Conservation (phyloP, 2,113 vertebrate species). For the Dipodomys ordii region DNA sequence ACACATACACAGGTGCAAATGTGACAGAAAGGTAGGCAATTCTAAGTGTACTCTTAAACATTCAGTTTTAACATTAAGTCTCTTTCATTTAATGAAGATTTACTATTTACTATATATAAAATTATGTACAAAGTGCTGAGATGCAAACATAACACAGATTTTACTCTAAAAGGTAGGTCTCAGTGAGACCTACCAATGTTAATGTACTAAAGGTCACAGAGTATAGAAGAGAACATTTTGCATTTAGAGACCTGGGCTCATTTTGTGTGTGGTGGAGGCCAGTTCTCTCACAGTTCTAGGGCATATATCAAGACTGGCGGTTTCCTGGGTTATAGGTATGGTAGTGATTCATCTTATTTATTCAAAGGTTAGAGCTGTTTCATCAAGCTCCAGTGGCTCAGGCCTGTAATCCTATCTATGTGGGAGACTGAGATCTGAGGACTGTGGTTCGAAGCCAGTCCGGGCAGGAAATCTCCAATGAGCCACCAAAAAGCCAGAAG, state of each 20-base stretch:
- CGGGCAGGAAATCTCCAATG: too few relatives aligned
- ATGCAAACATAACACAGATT: conserved; percentile 14
- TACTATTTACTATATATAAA: conserved; percentile 36
- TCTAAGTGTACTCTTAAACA: neutral
- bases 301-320: conserved; percentile 19
- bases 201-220: conserved; percentile 10
- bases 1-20: too few relatives aligned
- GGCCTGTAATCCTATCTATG: too few relatives aligned
- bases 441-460: too few relatives aligned
- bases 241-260: neutral
- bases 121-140: neutral
- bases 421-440: too few relatives aligned
- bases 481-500: too few relatives aligned
- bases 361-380: neutral
- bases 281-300: neutral
- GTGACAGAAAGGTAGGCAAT: neutral
- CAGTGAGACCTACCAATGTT: neutral
- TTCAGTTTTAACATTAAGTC: conserved; percentile 41
- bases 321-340: conserved; percentile 51
- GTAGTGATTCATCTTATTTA: conserved; percentile 63
- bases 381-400: too few relatives aligned
- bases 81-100: conserved; percentile 53
- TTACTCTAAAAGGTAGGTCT: conserved; percentile 21
- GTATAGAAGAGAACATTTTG: neutral
- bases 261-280: neutral